Conservation (phyloP, 2,888 invertebrate genomes). For the Halocaridina rubra region DNA sequence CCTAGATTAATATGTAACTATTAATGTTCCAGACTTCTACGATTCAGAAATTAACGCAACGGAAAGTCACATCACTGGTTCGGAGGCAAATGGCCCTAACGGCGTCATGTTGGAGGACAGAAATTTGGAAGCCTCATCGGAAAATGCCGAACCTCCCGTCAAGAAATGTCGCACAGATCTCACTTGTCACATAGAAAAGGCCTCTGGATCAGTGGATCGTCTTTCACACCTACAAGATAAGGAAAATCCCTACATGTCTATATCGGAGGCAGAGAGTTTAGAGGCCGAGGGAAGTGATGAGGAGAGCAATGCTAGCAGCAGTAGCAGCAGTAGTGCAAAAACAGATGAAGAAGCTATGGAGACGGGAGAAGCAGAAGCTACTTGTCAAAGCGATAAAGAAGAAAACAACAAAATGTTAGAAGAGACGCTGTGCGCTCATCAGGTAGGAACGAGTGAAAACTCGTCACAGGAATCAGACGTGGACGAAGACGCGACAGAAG, state of each 20-base stretch:
- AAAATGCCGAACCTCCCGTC: neutral
- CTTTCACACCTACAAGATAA: neutral
- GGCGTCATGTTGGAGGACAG: neutral
- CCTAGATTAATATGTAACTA: too few species aligned
- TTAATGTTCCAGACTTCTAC: constrained; percentile 37
- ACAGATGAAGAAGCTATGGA: neutral
- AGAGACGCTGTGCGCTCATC: neutral
- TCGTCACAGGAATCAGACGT: neutral
- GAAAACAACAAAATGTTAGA: neutral
- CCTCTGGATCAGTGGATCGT: neutral
- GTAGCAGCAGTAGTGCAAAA: neutral
- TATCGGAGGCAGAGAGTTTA: neutral
- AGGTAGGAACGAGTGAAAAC: neutral
- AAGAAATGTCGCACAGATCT: neutral
- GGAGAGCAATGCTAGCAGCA: neutral
- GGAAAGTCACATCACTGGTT: constrained; percentile 22
- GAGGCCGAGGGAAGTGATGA: neutral
- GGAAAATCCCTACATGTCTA: neutral
- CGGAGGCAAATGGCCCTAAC: constrained; percentile 45
- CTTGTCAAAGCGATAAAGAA: neutral
- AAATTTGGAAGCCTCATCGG: neutral
- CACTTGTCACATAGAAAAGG: neutral
- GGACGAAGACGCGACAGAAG: neutral
- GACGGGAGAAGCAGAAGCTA: neutral
- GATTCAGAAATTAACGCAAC: constrained; percentile 13